Conservation (phyloP, 2,888 invertebrate genomes). For the Amaurobius ferox region DNA sequence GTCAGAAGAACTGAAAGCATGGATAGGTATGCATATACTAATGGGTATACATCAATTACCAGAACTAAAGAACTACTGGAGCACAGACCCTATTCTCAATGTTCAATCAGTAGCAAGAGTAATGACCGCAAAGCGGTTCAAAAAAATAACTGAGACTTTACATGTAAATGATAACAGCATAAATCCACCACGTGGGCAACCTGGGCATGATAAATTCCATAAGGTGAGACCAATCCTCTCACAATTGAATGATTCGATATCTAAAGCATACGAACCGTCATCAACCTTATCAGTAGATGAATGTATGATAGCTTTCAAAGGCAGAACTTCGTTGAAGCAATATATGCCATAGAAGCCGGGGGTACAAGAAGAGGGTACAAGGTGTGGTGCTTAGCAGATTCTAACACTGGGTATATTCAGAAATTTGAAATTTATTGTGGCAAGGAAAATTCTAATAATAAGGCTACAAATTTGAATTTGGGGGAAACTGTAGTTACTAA, state of each 20-base stretch:
- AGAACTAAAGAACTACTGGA: slow-evolving; percentile 13
- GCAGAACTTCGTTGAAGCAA: not conserved
- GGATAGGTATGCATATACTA: slow-evolving; percentile 22
- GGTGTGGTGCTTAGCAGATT: not conserved
- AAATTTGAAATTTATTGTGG: slow-evolving; percentile 15
- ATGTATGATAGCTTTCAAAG: slow-evolving; percentile 13
- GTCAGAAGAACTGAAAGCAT: not conserved
- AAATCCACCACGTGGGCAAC: not conserved
- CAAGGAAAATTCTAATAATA: not conserved
- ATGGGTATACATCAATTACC: slow-evolving; percentile 26
- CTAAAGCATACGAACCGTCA: not conserved
- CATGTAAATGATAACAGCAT: not conserved
- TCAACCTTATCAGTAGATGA: slow-evolving; percentile 16
- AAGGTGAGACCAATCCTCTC: slow-evolving; percentile 3
- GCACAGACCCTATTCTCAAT: not conserved
- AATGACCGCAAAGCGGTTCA: not conserved
- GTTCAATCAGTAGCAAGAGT: slow-evolving; percentile 6
- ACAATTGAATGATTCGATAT: not conserved
- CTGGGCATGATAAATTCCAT: not conserved
- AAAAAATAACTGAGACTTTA: slow-evolving; percentile 9
- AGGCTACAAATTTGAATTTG: slow-evolving; percentile 4
- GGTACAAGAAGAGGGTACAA: too few species aligned
- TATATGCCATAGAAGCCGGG: not conserved
- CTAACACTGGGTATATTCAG: slow-evolving; percentile 9
- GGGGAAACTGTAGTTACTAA: slow-evolving; percentile 13